Evolutionary conservation across 2,113 vertebrate species (phyloP).

Genomic region (Ascaphus truei): DNA sequence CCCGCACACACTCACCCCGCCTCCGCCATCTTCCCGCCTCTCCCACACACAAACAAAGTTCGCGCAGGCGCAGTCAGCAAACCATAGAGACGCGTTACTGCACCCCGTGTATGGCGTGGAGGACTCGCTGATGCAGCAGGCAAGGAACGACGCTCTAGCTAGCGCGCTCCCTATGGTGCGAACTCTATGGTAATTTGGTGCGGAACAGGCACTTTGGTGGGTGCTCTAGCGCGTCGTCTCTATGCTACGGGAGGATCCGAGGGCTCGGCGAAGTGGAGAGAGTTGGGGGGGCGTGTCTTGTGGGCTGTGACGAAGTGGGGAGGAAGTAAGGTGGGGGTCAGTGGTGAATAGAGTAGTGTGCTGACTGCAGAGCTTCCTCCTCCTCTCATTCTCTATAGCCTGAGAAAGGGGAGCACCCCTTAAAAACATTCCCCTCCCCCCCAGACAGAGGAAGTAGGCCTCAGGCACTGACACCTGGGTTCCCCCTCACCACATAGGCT

Average conservation of each 20-base stretch:
- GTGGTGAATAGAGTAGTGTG: not conserved
- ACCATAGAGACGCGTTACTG: not conserved
- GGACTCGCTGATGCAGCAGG: no score
- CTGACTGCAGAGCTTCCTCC: not conserved
- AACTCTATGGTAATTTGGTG: not conserved
- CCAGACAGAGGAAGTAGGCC: not conserved
- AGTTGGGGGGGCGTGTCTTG: not conserved
- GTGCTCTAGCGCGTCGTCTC: not conserved
- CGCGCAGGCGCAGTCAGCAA: not conserved
- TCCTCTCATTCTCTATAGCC: no score
- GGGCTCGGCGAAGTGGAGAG: not conserved
- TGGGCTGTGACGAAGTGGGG: not conserved
- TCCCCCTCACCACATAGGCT: not conserved
- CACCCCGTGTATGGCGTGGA: not conserved
- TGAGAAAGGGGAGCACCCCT: no score
- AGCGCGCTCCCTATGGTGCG: not conserved
- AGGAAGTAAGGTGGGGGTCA: not conserved
- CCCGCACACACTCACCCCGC: not conserved
- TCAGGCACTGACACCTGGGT: not conserved
- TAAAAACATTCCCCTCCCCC: not conserved
- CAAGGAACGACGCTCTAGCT: no score
- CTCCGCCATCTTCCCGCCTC: slow-evolving; percentile 1
- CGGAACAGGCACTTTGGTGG: no score
- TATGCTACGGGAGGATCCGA: not conserved
- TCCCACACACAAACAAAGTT: not conserved